Conservation (phyloP, 1,140 invertebrate species). For the Mamestra configurata region DNA sequence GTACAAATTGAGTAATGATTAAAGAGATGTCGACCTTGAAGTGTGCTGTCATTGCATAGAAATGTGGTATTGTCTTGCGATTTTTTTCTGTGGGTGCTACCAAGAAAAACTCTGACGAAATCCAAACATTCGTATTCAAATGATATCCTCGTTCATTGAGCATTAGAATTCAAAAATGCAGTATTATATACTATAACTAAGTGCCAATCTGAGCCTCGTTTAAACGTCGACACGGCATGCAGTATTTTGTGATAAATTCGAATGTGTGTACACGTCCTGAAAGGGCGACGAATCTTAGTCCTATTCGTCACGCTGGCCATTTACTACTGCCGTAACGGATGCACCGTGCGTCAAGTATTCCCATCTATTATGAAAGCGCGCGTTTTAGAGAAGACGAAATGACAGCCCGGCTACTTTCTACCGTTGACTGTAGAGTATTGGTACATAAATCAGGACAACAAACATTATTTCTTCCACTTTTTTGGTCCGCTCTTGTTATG, state of each 20-base stretch:
- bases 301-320: conserved; percentile 3
- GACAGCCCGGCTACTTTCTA: not conserved
- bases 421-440: not conserved
- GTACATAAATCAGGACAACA: not conserved
- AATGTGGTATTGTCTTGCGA: conserved; percentile 16
- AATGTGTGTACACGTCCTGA: not conserved
- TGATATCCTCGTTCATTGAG: not conserved
- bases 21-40: conserved; percentile 30
- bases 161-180: conserved; percentile 2
- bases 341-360: conserved; percentile 4
- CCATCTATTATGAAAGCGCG: not conserved
- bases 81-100: conserved; percentile 17
- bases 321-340: conserved; percentile 7
- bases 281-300: not conserved
- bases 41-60: conserved; percentile 20
- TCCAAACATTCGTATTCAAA: not conserved
- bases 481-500: not conserved
- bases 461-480: not conserved
- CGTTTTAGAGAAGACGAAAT: not conserved
- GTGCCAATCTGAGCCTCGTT: not conserved
- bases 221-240: not conserved
- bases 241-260: not conserved
- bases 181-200: not conserved
- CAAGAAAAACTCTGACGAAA: conserved; percentile 13
- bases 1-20: conserved; percentile 30